Evolutionary conservation across 2,888 invertebrate species (phyloP), one percentile per base, ranked within the genome.

Genomic region (Chrysopilus asiliformis): DNA sequence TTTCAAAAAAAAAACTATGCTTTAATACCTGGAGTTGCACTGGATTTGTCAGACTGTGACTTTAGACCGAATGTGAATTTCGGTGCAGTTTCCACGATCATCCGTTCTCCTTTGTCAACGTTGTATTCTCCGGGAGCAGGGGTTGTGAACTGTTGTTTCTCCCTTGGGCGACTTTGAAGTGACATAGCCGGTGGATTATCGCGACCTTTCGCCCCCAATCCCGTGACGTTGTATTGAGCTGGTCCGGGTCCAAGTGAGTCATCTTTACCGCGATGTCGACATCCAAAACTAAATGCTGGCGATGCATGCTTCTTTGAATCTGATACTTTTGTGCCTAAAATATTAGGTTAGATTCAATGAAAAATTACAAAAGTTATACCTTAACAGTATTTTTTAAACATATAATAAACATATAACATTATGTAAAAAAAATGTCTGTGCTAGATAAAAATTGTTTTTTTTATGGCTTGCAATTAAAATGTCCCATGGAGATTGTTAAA

Each of bases 61-160:
- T 78, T 79, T 45, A 74, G 69, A 48, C 83, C 80, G 55, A 84
- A 83, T 33, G 81, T 78, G 57, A 76, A 83, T 51, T 74, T 72
- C 38, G 82, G 81, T 33, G 79, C 71, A 15, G 58, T 45, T 41
- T 56, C 55, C 8, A 52, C 49, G 12, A 55, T 47, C 4, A 62
- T 67, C 45, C 68, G 68, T 24, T 68, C 65, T 0, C 81, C 72
- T 48, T 79, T 80, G 52, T 78, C 76, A 2, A 85, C 79, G 58
- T 83, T 75, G 59, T 90, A 90, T 60, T 86, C 84, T n/a, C 87
- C 87, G 1, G 90, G 90, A 5, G 89, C 86, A 2, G 89, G 89
- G 15, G 86, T 85, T 4, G 70, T 68, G 48, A 72, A 60, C 14
- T 45, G 45, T 2, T 49, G 42, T 26, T 50, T 41, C 20, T 53